Evolutionary conservation across 2,888 invertebrate species (phyloP).

Genomic region (Spatulosminthurus flaviceps): DNA sequence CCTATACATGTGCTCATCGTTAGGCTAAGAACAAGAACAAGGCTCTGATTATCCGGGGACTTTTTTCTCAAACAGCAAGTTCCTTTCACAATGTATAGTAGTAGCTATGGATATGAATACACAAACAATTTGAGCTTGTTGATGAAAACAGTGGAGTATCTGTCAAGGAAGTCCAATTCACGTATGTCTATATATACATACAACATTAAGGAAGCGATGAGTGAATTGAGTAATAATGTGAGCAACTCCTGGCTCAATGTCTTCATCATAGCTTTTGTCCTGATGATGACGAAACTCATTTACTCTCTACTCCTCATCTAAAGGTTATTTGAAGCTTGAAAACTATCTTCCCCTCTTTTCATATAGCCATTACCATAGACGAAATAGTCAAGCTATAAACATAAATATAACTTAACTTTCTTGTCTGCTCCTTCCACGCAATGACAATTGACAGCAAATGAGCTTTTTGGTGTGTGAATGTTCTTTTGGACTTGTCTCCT

Average conservation of each 20-base stretch:
- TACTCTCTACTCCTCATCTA: neutral
- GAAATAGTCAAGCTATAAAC: neutral
- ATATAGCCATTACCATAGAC: neutral
- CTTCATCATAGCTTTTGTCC: constrained; percentile 38
- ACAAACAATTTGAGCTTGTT: neutral
- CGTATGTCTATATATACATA: neutral
- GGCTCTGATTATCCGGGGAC: neutral
- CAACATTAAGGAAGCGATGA: constrained; percentile 13
- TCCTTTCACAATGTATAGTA: neutral
- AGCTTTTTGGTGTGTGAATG: constrained; percentile 2
- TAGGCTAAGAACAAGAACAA: neutral
- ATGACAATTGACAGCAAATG: constrained; percentile 36
- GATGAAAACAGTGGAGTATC: neutral
- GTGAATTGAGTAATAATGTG: constrained; percentile 38
- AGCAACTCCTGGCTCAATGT: constrained; percentile 26
- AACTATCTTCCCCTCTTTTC: constrained; percentile 3
- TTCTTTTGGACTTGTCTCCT: neutral
- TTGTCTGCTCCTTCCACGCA: constrained; percentile 8
- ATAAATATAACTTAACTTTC: constrained; percentile 38
- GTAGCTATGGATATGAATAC: neutral
- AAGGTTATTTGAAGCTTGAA: neutral
- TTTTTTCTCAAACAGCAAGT: neutral
- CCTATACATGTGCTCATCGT: constrained; percentile 12
- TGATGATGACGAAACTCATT: constrained; percentile 33
- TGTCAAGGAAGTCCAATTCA: neutral